Evolutionary conservation across 2,888 invertebrate species (phyloP), one percentile per base, ranked within the genome.

Genomic region (Drosophila trichaetosa): DNA sequence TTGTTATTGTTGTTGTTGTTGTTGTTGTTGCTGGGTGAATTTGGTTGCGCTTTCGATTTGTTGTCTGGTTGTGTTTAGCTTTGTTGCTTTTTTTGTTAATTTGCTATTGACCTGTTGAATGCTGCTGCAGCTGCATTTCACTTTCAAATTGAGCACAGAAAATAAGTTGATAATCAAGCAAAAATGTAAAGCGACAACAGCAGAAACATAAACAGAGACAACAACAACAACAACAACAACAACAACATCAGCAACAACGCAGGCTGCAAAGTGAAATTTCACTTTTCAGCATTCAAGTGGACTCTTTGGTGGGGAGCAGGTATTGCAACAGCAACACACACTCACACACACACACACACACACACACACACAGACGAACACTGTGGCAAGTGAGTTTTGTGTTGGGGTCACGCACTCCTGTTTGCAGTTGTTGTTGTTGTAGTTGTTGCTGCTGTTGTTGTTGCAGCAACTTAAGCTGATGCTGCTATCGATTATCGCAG

Each of bases 351-450:
- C 27, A 4, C 27, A 27, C 27, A 59, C 53, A 65, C 42, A 40
- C 13, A 24, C 31, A 24, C 13, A 29, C 38, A 36, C 36, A 71
- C 46, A 51, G 5, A 18, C 29, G 54, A 29, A 34, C 38, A 49
- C 21, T 29, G 31, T 36, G 53, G 54, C 76, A 69, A 67, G 69
- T 69, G 67, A 58, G 62, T 70, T 84, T 69, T 69, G 57, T 76
- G 73, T 70, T 71, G 90, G 83, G 86, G 90, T 87, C 90, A 89
- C 86, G 90, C 85, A 87, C 88, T 87, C 83, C 67, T 72, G 76
- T 64, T 68, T 67, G 64, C 53, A 60, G 66, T 73, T 77, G 51
- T 24, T 64, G 63, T 33, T 65, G 58, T 24, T 61, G 60, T 38
- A 21, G 60, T 34, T 27, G 56, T 27, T 21, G 21, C 6, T 13